Evolutionary conservation across 2,888 invertebrate species (phyloP).

Genomic region (Apocheima hispidaria): DNA sequence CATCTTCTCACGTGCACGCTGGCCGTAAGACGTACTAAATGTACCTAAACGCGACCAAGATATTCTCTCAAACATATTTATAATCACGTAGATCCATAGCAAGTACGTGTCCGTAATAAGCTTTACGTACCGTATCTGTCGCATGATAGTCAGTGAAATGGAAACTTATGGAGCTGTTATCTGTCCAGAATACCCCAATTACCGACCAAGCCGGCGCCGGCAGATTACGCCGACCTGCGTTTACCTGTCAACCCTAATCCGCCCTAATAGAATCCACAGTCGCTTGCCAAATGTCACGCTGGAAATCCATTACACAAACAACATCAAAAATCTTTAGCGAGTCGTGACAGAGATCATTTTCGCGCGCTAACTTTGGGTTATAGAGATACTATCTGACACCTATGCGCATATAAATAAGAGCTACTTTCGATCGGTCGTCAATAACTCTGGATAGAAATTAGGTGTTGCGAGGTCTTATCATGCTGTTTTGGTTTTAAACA

Average conservation of each 20-base stretch:
- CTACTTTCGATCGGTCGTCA: conserved; percentile 10
- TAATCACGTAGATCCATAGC: conserved; percentile 19
- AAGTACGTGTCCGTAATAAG: conserved; percentile 28
- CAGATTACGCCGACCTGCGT: conserved; percentile 20
- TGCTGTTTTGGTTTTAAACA: not conserved
- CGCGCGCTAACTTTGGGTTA: conserved; percentile 14
- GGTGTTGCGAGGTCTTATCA: conserved; percentile 5
- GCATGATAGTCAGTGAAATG: conserved; percentile 31
- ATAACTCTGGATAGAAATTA: conserved; percentile 12
- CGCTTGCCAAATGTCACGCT: not conserved
- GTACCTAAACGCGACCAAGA: not conserved
- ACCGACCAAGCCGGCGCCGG: conserved; percentile 25
- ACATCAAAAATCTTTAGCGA: conserved; percentile 34
- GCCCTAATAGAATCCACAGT: conserved; percentile 10
- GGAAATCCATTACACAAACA: conserved; percentile 30
- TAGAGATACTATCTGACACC: not conserved
- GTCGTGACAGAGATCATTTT: conserved; percentile 32
- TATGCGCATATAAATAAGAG: conserved; percentile 2
- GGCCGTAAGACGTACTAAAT: too few species aligned
- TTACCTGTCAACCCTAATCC: conserved; percentile 16
- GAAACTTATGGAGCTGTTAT: conserved; percentile 32
- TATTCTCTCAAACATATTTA: conserved; percentile 12
- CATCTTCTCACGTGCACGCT: too few species aligned
- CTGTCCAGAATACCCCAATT: conserved; percentile 33
- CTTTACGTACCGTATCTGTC: conserved; percentile 20